Evolutionary conservation across 2,113 vertebrate species (phyloP).

Genomic region (Pandion haliaetus): DNA sequence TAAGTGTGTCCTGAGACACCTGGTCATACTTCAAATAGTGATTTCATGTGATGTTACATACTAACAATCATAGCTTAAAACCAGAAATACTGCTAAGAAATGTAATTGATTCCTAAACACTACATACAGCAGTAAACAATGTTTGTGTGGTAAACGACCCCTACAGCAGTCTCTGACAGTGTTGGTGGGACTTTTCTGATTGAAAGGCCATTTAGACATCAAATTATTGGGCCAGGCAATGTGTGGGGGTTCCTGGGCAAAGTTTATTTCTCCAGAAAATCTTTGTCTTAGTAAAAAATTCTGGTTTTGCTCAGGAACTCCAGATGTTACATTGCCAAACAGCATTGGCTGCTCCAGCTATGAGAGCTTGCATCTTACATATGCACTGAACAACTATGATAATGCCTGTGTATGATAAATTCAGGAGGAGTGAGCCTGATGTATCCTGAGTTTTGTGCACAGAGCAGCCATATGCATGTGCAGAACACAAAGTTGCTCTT

Average conservation of each 20-base stretch:
- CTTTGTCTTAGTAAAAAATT: background rate
- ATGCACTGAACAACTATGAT: accelerated
- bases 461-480: accelerated
- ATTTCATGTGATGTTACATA: background rate
- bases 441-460: background rate
- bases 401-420: background rate
- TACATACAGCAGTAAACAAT: background rate
- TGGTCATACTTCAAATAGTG: background rate
- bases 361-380: background rate
- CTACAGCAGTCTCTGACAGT: background rate
- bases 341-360: background rate
- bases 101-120: background rate
- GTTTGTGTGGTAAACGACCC: background rate
- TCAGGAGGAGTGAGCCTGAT: background rate
- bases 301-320: background rate
- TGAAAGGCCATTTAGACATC: background rate
- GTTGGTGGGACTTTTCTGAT: background rate
- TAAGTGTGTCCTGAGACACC: background rate
- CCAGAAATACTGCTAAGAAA: background rate
- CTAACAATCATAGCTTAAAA: background rate
- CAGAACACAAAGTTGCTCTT: accelerated
- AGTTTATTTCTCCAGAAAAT: background rate
- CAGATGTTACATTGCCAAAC: background rate
- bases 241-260: background rate
- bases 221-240: background rate